phyloP scores from a whole-genome alignment of 2,797 vertebrate genomes.

The Varecia variegata region DNA sequence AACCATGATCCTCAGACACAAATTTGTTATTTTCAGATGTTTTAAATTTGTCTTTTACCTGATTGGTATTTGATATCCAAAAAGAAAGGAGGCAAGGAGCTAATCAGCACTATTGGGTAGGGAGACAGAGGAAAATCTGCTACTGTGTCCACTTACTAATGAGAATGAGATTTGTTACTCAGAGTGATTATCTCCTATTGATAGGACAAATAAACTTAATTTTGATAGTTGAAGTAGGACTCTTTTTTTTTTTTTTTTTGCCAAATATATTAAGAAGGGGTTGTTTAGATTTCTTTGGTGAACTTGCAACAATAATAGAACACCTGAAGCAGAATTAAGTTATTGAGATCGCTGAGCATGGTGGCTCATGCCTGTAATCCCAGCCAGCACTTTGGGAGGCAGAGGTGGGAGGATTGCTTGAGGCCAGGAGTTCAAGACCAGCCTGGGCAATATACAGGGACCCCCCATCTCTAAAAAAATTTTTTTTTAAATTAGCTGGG shows the following conservation, averaged over 20 bases:
- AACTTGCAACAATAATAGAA: background rate
- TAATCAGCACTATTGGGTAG: background rate
- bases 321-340: background rate
- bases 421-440: background rate
- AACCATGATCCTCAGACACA: background rate
- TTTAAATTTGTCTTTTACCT: slow-evolving; percentile 13
- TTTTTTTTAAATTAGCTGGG: background rate
- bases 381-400: background rate
- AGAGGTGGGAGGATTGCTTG: background rate
- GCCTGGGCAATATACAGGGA: background rate
- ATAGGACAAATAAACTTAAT: background rate
- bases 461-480: background rate
- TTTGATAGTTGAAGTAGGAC: background rate
- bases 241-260: background rate
- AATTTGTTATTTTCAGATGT: background rate
- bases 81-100: background rate
- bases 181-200: background rate
- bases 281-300: background rate
- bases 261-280: background rate
- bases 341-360: background rate
- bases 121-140: background rate
- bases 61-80: background rate
- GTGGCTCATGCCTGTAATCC: background rate
- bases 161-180: background rate
- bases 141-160: background rate